Evolutionary conservation across 2,113 vertebrate species (phyloP).

Genomic region (Equus przewalskii): DNA sequence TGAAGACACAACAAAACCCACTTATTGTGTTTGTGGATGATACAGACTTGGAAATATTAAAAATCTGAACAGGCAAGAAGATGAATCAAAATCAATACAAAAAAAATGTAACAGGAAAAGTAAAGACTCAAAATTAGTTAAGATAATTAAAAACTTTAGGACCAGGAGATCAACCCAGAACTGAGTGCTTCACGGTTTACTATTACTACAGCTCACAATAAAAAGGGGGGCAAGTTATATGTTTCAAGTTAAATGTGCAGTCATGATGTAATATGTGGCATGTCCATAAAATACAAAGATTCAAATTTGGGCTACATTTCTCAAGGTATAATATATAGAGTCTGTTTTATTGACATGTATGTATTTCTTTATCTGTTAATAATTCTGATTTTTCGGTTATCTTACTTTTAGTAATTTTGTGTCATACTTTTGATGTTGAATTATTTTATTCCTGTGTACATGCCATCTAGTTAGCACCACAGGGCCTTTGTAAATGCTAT

Average conservation of each 20-base stretch:
- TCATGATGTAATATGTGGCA: neutral
- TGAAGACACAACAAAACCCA: neutral
- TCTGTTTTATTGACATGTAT: neutral
- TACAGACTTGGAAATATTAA: neutral
- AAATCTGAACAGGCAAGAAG: neutral
- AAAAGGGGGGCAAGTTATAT: neutral
- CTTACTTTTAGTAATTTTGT: neutral
- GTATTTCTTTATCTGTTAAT: neutral
- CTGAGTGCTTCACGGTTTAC: neutral
- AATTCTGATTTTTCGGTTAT: neutral
- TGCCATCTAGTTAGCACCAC: fast-evolving
- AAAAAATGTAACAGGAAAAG: neutral
- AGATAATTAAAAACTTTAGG: neutral
- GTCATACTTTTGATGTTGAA: neutral
- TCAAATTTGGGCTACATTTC: neutral
- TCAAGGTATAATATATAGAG: neutral
- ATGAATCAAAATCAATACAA: neutral
- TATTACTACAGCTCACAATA: neutral
- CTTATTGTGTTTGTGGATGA: neutral
- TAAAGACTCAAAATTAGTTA: neutral
- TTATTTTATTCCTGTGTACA: neutral
- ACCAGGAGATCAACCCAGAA: neutral
- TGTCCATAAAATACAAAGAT: neutral
- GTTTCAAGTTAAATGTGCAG: neutral
- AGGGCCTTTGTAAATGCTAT: neutral